A percentile compares a stretch with the other conserved stretches of the same genome.
These are phyloP conservation scores for Hydractinia echinata DNA, from an alignment of 30 jellyfish, hydroid and myxozoan genomes.

Conservation along the genomic window DNA sequence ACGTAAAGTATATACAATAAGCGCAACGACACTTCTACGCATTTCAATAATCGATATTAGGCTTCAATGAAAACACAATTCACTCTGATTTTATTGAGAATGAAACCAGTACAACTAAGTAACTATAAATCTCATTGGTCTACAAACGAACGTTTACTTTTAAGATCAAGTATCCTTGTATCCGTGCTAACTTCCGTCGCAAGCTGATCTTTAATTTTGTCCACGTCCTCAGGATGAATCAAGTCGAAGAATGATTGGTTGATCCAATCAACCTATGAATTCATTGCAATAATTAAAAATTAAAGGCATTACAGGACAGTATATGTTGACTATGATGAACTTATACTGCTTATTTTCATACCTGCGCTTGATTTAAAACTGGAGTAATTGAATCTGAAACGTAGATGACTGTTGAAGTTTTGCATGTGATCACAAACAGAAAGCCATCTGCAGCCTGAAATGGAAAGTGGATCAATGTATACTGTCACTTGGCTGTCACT, in stretches of 20 bases:
- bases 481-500: too few species aligned
- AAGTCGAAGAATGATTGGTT: slow-evolving; percentile 71
- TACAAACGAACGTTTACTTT: slow-evolving; percentile 45
- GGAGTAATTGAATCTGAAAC: slow-evolving; percentile 94
- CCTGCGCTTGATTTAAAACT: slow-evolving; percentile 89
- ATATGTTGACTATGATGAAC: too few species aligned
- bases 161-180: slow-evolving; percentile 73
- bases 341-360: neutral
- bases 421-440: slow-evolving; percentile 78
- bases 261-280: slow-evolving; percentile 64
- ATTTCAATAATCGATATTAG: too few species aligned
- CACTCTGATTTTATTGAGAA: too few species aligned
- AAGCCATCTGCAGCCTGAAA: slow-evolving; percentile 98
- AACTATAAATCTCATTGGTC: too few species aligned
- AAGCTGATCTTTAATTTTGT: slow-evolving; percentile 70
- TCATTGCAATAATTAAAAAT: too few species aligned
- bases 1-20: neutral
- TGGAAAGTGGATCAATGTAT: neutral
- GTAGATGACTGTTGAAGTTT: slow-evolving; percentile 67
- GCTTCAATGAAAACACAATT: too few species aligned
- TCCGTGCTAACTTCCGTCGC: slow-evolving; percentile 59
- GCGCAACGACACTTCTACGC: neutral
- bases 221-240: slow-evolving; percentile 89
- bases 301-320: too few species aligned
- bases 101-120: too few species aligned